These are phyloP conservation scores for Andrena fulva DNA, from an alignment of 2,888 invertebrate genomes.

Conservation along the genomic window DNA sequence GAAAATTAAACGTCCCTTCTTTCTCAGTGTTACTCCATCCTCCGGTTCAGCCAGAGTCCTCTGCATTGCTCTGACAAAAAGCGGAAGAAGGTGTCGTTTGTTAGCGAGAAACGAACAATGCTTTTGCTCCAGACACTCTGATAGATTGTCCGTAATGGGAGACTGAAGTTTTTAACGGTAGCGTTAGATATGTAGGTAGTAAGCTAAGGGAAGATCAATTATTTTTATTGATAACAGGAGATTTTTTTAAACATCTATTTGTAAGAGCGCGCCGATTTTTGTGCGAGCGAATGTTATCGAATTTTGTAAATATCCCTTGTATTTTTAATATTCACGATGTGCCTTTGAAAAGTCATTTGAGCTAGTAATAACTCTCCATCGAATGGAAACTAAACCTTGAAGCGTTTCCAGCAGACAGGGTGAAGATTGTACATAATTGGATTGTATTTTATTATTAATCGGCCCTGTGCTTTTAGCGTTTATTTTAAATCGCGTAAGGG, in stretches of 20 bases:
- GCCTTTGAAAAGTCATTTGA: slow-evolving; percentile 11
- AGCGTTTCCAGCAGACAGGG: too few species aligned
- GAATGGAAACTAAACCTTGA: too few species aligned
- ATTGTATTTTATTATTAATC: background rate
- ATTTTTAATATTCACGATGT: background rate
- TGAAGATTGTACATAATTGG: slow-evolving; percentile 9
- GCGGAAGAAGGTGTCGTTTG: slow-evolving; percentile 75
- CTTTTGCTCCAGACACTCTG: slow-evolving; percentile 73
- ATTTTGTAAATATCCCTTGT: background rate
- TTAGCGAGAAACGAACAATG: slow-evolving; percentile 60
- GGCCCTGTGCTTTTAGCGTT: too few species aligned
- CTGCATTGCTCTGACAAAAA: slow-evolving; percentile 77
- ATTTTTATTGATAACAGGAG: background rate
- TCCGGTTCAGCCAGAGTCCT: slow-evolving; percentile 38
- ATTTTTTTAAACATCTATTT: background rate
- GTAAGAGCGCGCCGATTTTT: background rate
- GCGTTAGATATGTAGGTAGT: background rate
- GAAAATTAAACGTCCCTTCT: background rate
- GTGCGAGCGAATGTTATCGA: background rate
- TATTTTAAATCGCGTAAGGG: background rate
- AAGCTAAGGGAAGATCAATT: background rate
- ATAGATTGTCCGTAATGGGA: slow-evolving; percentile 69
- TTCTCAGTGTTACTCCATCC: slow-evolving; percentile 69
- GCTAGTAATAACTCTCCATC: too few species aligned
- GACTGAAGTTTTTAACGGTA: slow-evolving; percentile 53